Evolutionary conservation across 2,113 vertebrate genomes (phyloP).

Genomic region (Nasalis larvatus): DNA sequence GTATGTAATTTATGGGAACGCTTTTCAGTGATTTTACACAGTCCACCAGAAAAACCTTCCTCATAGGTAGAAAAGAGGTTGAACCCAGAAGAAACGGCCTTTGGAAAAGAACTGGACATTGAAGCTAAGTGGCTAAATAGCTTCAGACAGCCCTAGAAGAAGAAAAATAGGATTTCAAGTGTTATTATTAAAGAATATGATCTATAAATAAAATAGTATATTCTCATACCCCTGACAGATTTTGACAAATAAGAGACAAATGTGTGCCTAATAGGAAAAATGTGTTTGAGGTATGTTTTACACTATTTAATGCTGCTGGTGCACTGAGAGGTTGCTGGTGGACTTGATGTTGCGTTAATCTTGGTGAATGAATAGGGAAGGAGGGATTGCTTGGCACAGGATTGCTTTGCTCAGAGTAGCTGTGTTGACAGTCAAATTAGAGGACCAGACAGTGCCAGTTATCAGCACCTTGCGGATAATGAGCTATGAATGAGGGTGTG

Average conservation of each 20-base stretch:
- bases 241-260: conserved; percentile 38
- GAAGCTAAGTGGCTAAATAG: neutral
- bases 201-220: neutral
- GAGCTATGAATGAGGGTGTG: neutral
- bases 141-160: neutral
- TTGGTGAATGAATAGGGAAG: neutral
- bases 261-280: neutral
- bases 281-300: neutral
- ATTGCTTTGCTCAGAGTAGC: neutral
- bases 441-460: neutral
- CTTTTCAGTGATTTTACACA: neutral
- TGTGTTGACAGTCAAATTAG: neutral
- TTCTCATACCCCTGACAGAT: neutral
- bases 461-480: neutral
- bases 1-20: neutral
- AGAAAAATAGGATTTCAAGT: conserved; percentile 1
- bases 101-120: neutral
- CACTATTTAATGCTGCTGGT: neutral
- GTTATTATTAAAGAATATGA: neutral
- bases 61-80: neutral
- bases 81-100: neutral
- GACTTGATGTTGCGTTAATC: neutral
- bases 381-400: neutral
- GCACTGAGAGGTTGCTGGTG: neutral
- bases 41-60: neutral